Base-by-base conservation (phyloP, 2,113 vertebrate species). In the Syngnathus scovelli region DNA sequence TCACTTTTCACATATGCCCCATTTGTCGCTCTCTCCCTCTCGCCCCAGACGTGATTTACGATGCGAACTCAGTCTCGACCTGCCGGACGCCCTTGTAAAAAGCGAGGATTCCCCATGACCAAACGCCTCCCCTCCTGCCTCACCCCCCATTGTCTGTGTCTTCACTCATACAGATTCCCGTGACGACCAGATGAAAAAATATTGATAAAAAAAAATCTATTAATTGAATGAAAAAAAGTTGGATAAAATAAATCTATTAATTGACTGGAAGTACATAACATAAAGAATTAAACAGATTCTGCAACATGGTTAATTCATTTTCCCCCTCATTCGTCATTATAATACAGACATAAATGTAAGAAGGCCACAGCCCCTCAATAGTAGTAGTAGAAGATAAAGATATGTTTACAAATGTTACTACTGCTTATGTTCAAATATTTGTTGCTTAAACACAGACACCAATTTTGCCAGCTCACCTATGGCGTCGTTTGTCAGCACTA, bases 71-170 rank as follows among this genome's bases (percentile, higher is more conserved):
- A 48, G 13, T 0, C 72, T 71, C 62, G 67, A 36, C 61, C 77
- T 52, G 46, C 75, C 68, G 64, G 80, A 81, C 23, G 15, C 63
- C 60, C 66, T 79, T 78, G 64, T 88, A 85, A 88, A 88, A 81
- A 64, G 65, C 54, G 74, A 71, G 76, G 72, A 19, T 4, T 21
- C 2, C n/a, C 19, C 19, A 43, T 12, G 27, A 33, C 27, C 27
- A 33, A 33, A 33, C 3, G 2, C 27, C 27, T 33, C 27, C 27
- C 27, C 27, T 33, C 27, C 27, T 3, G 27, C 27, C 27, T 33
- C 27, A 33, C 27, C 27, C 1, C 23, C 21, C 12, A 58, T 61
- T 38, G 66, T 82, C 27, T 64, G 64, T 41, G 64, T 64, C 66
- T 44, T 49, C 15, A 16, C 16, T 16, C 46, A 19, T 49, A 7